phyloP scores from a whole-genome alignment of 2,113 vertebrate species.

The Aviceda subcristata region DNA sequence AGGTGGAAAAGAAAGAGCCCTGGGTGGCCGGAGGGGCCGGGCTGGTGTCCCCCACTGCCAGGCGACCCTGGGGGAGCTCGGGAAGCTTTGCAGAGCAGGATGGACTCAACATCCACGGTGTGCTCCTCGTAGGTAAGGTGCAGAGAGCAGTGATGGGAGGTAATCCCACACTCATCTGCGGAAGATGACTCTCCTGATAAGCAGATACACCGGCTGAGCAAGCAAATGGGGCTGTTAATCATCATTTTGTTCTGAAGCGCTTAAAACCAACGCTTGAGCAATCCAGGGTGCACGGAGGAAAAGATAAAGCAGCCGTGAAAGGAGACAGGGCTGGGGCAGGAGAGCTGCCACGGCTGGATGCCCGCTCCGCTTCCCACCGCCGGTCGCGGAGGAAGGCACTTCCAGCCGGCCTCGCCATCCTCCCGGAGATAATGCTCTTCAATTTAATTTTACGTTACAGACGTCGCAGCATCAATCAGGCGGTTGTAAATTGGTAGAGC shows the following conservation, averaged over 20 bases:
- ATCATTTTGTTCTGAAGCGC: neutral
- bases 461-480: neutral
- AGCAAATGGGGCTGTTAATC: neutral
- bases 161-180: neutral
- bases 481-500: neutral
- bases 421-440: neutral
- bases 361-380: neutral
- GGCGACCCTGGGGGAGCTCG: neutral
- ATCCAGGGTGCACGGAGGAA: neutral
- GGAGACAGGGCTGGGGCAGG: rapidly evolving
- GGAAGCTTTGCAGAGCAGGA: neutral
- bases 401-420: neutral
- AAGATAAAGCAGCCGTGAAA: neutral
- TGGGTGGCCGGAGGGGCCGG: rapidly evolving
- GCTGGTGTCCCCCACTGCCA: neutral
- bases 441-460: neutral
- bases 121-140: neutral
- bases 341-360: neutral
- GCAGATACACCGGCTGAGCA: neutral
- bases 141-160: neutral
- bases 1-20: neutral
- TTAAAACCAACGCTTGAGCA: neutral
- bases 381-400: neutral
- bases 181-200: neutral
- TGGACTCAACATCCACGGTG: neutral